These are phyloP conservation scores for Amiota communis DNA, from an alignment of 2,888 invertebrate species.

Conservation along the genomic window DNA sequence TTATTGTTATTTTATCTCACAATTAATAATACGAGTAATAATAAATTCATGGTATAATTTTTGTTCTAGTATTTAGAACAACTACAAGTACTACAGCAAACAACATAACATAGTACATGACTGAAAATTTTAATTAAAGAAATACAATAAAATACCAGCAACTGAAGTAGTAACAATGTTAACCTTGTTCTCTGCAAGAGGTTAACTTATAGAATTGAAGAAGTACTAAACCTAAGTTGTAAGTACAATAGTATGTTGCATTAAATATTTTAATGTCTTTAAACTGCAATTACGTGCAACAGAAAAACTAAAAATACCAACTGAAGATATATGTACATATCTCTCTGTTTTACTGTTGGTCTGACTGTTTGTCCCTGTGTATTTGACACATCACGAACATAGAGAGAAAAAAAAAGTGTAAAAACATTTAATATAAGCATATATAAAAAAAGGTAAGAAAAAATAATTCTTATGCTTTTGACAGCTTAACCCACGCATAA, in stretches of 20 bases:
- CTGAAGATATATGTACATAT: not conserved
- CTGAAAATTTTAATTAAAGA: constrained; percentile 14
- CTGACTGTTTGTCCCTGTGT: too few relatives aligned
- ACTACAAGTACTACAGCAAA: not conserved
- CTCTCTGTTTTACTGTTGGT: too few relatives aligned
- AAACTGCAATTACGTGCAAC: constrained; percentile 23
- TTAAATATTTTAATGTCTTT: constrained; percentile 18
- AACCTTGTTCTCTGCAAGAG: not conserved
- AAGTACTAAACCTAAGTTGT: constrained; percentile 5
- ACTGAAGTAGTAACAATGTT: not conserved
- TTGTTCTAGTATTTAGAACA: constrained; percentile 14
- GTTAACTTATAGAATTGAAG: not conserved
- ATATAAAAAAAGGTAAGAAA: constrained; percentile 36
- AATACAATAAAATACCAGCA: not conserved
- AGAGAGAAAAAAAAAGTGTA: constrained; percentile 11
- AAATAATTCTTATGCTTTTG: constrained; percentile 62
- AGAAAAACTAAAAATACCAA: not conserved
- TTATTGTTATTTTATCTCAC: not conserved
- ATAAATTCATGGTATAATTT: constrained; percentile 9
- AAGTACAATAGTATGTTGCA: not conserved
- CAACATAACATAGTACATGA: not conserved
- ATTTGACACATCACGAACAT: constrained; percentile 27
- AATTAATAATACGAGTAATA: constrained; percentile 14
- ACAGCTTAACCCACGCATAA: constrained; percentile 64
- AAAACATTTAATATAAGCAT: constrained; percentile 24